These are phyloP conservation scores for Rhombomys opimus DNA, from an alignment of 2,113 vertebrate species.

Conservation along the genomic window DNA sequence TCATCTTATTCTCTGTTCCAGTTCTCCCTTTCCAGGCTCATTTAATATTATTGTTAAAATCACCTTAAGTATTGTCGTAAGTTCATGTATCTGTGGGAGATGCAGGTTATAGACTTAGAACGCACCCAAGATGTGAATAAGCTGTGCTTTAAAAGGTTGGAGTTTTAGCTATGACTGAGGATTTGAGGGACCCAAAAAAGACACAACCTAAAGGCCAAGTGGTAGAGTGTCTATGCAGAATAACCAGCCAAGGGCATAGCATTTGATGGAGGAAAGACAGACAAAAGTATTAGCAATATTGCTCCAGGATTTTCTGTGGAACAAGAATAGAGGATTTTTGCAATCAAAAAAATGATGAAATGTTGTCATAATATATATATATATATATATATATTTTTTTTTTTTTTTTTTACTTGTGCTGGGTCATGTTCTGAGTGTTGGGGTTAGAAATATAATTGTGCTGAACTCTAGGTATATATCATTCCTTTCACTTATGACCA, in stretches of 20 bases:
- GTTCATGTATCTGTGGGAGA: not conserved
- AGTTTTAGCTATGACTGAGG: not conserved
- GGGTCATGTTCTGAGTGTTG: not conserved
- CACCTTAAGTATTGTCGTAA: not conserved
- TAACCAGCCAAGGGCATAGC: not conserved
- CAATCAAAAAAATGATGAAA: not conserved
- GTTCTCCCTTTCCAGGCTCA: not conserved
- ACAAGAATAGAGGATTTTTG: not conserved
- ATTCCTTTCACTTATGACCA: slow-evolving; percentile 6
- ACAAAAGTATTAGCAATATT: not conserved
- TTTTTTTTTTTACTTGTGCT: not conserved
- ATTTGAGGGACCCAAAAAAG: not conserved
- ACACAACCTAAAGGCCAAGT: not conserved
- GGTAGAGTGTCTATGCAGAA: not conserved
- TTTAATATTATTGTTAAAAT: not conserved
- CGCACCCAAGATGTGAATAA: slow-evolving; percentile 17
- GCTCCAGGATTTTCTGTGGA: not conserved
- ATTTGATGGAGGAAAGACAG: not conserved
- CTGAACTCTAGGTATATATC: not conserved
- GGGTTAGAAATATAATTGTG: not conserved
- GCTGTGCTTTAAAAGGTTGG: not conserved
- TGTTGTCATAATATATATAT: not conserved
- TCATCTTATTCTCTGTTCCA: not conserved
- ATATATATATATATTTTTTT: no score
- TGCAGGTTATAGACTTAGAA: slow-evolving; percentile 4